These are phyloP conservation scores for Scaptomyza flava DNA, from an alignment of 2,888 invertebrate genomes.

Conservation along the genomic window DNA sequence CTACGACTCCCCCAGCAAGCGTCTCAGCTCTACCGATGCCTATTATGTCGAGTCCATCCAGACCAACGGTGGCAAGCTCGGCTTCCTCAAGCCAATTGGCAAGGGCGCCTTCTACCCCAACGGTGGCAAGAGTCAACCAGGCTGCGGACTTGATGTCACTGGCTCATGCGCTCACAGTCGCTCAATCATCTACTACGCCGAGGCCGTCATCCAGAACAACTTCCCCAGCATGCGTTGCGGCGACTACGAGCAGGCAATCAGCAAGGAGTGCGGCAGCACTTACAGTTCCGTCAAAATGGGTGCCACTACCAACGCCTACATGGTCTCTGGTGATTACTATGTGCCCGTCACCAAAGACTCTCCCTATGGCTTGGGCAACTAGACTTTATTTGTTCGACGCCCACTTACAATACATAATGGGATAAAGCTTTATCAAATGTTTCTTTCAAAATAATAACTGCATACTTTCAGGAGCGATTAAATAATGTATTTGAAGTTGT, in stretches of 20 bases:
- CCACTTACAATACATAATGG: neutral
- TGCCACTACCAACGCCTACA: constrained; percentile 66
- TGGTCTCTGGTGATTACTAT: constrained; percentile 77
- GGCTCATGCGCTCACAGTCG: constrained; percentile 84
- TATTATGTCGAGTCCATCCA: constrained; percentile 83
- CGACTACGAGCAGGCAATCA: constrained; percentile 77
- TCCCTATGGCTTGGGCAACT: constrained; percentile 73
- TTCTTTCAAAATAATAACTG: neutral
- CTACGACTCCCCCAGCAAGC: constrained; percentile 62
- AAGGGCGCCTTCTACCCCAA: constrained; percentile 86
- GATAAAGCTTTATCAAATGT: too few relatives aligned
- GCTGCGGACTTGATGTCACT: constrained; percentile 84
- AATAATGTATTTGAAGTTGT: neutral
- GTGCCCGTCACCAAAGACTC: constrained; percentile 73
- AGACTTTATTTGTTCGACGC: constrained; percentile 21
- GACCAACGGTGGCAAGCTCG: constrained; percentile 76
- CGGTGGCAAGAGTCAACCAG: constrained; percentile 85
- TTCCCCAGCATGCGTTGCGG: constrained; percentile 72
- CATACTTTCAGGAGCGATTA: neutral
- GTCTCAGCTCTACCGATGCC: constrained; percentile 75
- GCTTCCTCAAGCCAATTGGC: constrained; percentile 81
- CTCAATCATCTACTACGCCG: constrained; percentile 84
- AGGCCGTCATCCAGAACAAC: constrained; percentile 80
- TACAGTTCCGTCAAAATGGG: constrained; percentile 78
- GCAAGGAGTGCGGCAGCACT: constrained; percentile 64